phyloP scores from a whole-genome alignment of 35 echinoderm and acorn worm genomes.

The Anneissia japonica region DNA sequence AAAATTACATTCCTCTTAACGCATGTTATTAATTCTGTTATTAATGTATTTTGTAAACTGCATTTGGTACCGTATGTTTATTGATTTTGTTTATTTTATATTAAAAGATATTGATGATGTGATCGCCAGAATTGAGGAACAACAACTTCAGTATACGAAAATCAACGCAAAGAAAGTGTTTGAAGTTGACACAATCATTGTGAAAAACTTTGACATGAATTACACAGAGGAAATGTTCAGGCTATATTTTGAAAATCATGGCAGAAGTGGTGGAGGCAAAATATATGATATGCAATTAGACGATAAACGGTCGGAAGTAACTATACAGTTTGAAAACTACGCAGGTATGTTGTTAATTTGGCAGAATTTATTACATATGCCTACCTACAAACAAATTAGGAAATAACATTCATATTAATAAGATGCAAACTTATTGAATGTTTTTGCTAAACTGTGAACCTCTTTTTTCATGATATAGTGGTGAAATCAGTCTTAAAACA shows the following conservation, averaged over 20 bases:
- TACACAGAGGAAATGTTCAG: background rate
- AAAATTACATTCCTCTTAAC: too few relatives aligned
- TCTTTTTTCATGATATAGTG: background rate
- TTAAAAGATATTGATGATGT: slow-evolving; percentile 2
- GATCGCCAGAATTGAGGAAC: background rate
- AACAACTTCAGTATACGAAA: background rate
- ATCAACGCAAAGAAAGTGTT: slow-evolving; percentile 11
- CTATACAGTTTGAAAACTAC: slow-evolving; percentile 34
- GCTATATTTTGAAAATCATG: slow-evolving; percentile 38
- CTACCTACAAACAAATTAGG: too few relatives aligned
- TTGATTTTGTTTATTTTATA: background rate
- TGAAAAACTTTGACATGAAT: slow-evolving; percentile 5
- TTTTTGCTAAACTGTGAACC: too few relatives aligned
- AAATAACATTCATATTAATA: too few relatives aligned
- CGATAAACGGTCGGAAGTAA: background rate
- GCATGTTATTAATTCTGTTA: too few relatives aligned
- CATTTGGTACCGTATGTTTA: too few relatives aligned
- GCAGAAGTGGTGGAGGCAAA: slow-evolving; percentile 43
- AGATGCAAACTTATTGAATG: too few relatives aligned
- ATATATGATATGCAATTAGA: background rate
- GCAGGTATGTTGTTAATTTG: too few relatives aligned
- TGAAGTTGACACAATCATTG: slow-evolving; percentile 15
- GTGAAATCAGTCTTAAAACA: background rate
- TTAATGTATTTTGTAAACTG: too few relatives aligned
- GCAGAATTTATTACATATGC: too few relatives aligned